Conservation (phyloP, 2,113 vertebrate genomes). For the Cavia porcellus region DNA sequence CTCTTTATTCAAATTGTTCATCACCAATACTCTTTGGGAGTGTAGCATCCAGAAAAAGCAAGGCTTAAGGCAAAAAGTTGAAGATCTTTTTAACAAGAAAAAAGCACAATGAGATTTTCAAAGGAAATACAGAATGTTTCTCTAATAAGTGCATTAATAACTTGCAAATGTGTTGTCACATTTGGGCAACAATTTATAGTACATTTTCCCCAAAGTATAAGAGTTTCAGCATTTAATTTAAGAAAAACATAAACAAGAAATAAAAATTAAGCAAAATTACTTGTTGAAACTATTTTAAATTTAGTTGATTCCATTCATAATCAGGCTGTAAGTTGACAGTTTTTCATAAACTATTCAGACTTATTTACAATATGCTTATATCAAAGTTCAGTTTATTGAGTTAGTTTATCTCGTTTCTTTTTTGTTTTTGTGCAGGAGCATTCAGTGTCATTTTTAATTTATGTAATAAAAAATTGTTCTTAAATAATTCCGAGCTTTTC, state of each 20-base stretch:
- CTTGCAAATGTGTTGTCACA: constrained; percentile 75
- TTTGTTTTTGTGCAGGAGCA: neutral
- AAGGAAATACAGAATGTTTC: constrained; percentile 64
- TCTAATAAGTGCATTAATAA: constrained; percentile 76
- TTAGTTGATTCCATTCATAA: constrained; percentile 44
- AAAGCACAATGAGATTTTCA: constrained; percentile 67
- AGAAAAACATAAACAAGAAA: constrained; percentile 64
- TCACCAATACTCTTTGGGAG: constrained; percentile 50
- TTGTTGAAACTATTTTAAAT: constrained; percentile 57
- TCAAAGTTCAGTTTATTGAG: constrained; percentile 14
- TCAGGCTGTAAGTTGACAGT: constrained; percentile 13
- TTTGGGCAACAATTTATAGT: constrained; percentile 73
- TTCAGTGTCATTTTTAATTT: neutral
- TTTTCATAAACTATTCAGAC: constrained; percentile 46
- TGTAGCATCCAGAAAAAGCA: constrained; percentile 54
- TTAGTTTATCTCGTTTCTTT: neutral
- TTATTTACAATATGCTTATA: neutral
- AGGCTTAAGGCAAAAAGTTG: constrained; percentile 68
- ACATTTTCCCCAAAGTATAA: constrained; percentile 54
- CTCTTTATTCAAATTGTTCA: constrained; percentile 70
- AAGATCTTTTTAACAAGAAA: constrained; percentile 67
- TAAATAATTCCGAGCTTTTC: neutral
- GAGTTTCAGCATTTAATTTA: constrained; percentile 61
- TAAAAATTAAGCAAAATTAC: constrained; percentile 53
- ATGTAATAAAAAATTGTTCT: neutral